A percentile compares a stretch with the other conserved stretches of the same genome.
Evolutionary conservation across 1,140 invertebrate species (phyloP).

Genomic region (Leptinotarsa defecta): DNA sequence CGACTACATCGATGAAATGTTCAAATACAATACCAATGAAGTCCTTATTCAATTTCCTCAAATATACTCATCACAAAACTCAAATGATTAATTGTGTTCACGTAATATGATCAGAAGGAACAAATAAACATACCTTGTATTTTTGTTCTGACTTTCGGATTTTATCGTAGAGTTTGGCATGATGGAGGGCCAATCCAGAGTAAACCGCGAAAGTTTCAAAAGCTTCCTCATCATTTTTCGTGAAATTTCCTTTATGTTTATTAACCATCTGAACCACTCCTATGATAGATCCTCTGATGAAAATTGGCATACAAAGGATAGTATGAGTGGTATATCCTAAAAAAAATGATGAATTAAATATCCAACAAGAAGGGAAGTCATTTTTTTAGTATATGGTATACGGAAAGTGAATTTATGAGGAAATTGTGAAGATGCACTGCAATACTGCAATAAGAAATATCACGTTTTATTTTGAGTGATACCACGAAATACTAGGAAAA

Average conservation of each 20-base stretch:
- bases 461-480: too few relatives aligned
- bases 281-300: conserved; percentile 70
- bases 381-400: too few relatives aligned
- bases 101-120: too few relatives aligned
- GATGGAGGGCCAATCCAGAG: conserved; percentile 82
- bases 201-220: conserved; percentile 86
- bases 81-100: too few relatives aligned
- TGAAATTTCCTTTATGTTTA: conserved; percentile 72
- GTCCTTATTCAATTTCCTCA: too few relatives aligned
- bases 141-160: conserved; percentile 83
- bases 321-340: conserved; percentile 69
- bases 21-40: too few relatives aligned
- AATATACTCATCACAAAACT: too few relatives aligned
- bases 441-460: too few relatives aligned
- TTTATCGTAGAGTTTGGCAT: conserved; percentile 84
- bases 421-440: too few relatives aligned
- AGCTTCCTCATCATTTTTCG: conserved; percentile 76
- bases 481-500: too few relatives aligned
- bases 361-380: neutral
- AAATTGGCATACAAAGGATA: conserved; percentile 86
- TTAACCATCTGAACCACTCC: conserved; percentile 91
- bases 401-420: too few relatives aligned
- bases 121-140: conserved; percentile 64
- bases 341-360: neutral
- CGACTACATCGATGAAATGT: too few relatives aligned